Evolutionary conservation across 2,888 invertebrate species (phyloP), one percentile per base, ranked within the genome.

Genomic region (Ectobius pallidus): DNA sequence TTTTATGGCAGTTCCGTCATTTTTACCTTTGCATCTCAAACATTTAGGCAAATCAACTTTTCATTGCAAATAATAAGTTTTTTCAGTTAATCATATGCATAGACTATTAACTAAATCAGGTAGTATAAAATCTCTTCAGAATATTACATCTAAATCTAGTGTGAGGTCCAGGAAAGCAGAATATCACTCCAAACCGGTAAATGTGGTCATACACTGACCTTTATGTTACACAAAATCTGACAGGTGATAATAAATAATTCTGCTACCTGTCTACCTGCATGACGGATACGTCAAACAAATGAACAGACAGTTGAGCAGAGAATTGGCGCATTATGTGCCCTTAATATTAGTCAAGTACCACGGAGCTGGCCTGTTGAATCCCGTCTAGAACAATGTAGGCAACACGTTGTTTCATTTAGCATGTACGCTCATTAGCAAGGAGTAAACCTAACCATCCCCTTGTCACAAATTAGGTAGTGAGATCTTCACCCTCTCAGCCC

Each of bases 261-360:
- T 30, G 58, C 58, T 58, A 58, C 27, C 58, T 58, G 55, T 55
- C 55, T 14, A 22, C 9, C 14, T 14, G 14, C 25, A 27, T 55
- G 58, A 58, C 30, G 58, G 58, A 58, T 58, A 58, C 58, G 58
- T 58, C 58, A 58, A 6, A 58, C 30, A 58, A 30, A 58, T n/a
- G 11, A 46, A 46, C 46, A 46, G 46, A 46, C 46, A 46, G 46
- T 46, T 30, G 58, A 58, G 27, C 27, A 16, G 32, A 58, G 58
- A 58, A 58, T 30, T 30, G 58, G 58, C 0, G 58, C 30, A 58
- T 58, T 30, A 58, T 58, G n/a, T 58, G 9, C 58, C n/a, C 58
- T 58, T 58, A 58, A 58, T 58, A 58, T 30, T 52, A 58, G 58
- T 9, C 27, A 30, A 58, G 58, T 30, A 9, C 27, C 9, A 6